Conservation (phyloP, 2,797 vertebrate species). For the Lepilemur ruficaudatus region DNA sequence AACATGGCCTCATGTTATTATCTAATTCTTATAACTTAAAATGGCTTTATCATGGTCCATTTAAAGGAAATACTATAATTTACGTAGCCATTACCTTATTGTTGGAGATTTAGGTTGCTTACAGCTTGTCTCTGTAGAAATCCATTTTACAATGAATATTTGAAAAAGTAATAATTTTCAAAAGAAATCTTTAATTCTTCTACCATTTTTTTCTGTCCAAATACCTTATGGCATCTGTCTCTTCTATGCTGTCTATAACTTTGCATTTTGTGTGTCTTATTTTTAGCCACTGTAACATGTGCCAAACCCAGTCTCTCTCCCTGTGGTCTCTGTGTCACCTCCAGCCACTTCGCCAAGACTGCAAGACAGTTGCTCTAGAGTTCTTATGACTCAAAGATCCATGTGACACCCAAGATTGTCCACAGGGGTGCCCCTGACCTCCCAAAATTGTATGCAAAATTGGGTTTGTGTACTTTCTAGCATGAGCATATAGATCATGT, state of each 20-base stretch:
- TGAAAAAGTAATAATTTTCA: conserved; percentile 27
- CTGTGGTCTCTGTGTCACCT: background rate
- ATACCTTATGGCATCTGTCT: background rate
- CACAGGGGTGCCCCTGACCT: background rate
- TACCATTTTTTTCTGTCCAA: conserved; percentile 37
- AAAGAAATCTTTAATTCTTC: conserved; percentile 36
- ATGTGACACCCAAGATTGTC: background rate
- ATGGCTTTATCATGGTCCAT: background rate
- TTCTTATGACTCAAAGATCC: background rate
- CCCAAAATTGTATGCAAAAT: background rate
- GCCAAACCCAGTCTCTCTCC: background rate
- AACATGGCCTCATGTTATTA: background rate
- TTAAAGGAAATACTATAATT: background rate
- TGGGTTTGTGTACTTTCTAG: background rate
- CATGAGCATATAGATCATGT: background rate
- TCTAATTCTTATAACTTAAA: background rate
- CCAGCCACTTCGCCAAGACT: background rate
- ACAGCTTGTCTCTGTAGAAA: background rate
- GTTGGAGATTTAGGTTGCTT: background rate
- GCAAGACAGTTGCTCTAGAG: background rate
- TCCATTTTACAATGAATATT: background rate
- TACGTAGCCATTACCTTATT: background rate
- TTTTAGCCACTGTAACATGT: conserved; percentile 9
- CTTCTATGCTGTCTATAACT: background rate
- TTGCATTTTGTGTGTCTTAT: conserved; percentile 40